A percentile compares a stretch with the other conserved stretches of the same genome.
These are phyloP conservation scores for Chydorus sphaericus DNA, from an alignment of 2,888 invertebrate species.

Conservation along the genomic window DNA sequence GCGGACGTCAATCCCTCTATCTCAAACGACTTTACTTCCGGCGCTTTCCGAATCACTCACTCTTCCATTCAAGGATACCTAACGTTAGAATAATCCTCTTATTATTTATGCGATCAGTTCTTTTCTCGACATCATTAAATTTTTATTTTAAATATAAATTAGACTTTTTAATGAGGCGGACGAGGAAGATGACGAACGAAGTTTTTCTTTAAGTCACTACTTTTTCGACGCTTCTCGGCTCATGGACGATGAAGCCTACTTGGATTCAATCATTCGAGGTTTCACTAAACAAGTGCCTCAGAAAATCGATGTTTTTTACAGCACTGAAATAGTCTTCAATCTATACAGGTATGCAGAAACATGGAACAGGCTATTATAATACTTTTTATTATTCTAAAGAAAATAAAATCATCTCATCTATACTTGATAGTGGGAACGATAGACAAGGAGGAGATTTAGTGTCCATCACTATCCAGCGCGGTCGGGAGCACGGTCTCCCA, in stretches of 20 bases:
- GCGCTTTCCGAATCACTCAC: constrained; percentile 27
- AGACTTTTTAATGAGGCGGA: constrained; percentile 35
- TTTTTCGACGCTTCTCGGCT: neutral
- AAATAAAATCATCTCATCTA: no score
- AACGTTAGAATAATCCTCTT: neutral
- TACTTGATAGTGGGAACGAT: neutral
- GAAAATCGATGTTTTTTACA: constrained; percentile 47
- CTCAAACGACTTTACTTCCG: constrained; percentile 23
- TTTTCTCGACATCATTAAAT: neutral
- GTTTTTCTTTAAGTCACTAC: constrained; percentile 47
- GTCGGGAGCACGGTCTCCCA: constrained; percentile 66
- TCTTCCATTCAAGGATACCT: constrained; percentile 20
- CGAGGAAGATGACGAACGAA: constrained; percentile 31
- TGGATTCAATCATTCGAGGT: constrained; percentile 24
- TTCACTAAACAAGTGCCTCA: constrained; percentile 52
- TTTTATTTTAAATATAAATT: constrained; percentile 16
- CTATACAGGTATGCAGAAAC: neutral
- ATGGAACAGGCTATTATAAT: neutral
- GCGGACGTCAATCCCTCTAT: constrained; percentile 24
- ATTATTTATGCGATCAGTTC: neutral
- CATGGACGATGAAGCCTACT: neutral
- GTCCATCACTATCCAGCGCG: constrained; percentile 27
- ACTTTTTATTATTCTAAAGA: neutral
- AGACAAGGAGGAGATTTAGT: constrained; percentile 7
- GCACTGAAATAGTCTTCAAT: neutral